Evolutionary conservation across 2,797 vertebrate species (phyloP), one percentile per base, ranked within the genome.

Genomic region (Acanthiza pusilla): DNA sequence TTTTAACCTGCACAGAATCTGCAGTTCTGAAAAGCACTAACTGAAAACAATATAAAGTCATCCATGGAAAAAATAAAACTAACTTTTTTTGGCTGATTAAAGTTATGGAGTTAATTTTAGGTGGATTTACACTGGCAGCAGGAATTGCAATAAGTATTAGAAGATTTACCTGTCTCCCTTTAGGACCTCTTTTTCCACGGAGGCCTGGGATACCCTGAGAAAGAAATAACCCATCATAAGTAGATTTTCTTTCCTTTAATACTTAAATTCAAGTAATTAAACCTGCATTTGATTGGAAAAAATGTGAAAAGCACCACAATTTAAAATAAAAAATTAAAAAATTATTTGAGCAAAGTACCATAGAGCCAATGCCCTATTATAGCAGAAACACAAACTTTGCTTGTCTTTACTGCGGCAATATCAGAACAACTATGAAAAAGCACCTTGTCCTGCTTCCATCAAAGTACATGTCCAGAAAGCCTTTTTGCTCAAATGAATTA

Each of bases 81-180:
- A 67, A 50, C 17, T 10, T 91, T 93, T 90, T 88, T 55, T 51
- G 94, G 53, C 8, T 76, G 25, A 13, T 51, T 34, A 80, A 83
- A 92, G 53, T 48, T n/a, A 84, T 30, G 36, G 13, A 86, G 5
- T 38, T 32, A 85, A 72, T 87, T 79, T 57, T 15, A 77, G 29
- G 40, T 27, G 47, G 17, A 71, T 85, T 88, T 82, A 91, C 23
- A 74, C 2, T 26, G 25, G 19, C 58, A 72, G 65, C 11, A 85
- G 75, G 68, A 89, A 88, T 70, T 17, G 8, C 54, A 61, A 73
- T 10, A 73, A 61, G 11, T 27, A 8, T 78, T 51, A 73, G 29
- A 43, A 43, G 5, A 38, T 91, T 98, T 98, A 99, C 99, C 95
- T 98, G 98, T 98, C 98, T 98, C 95, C 99, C 99, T 97, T 99